Percentiles rank a stretch among this genome's conserved stretches.
phyloP scores from a whole-genome alignment of 2,888 invertebrate species.

The Prionchulus punctatus region DNA sequence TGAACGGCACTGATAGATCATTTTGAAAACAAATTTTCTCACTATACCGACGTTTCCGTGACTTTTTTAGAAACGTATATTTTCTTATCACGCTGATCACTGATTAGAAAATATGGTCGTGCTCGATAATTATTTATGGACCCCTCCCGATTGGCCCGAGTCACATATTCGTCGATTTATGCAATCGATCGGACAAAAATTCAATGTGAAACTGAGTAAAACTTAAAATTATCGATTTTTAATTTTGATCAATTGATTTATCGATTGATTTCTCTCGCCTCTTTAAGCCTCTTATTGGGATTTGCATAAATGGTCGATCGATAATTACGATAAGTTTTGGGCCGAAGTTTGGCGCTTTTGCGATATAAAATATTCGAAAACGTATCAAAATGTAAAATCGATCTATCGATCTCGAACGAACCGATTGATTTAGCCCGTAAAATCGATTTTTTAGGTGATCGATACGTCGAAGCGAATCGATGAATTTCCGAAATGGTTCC shows the following conservation, averaged over 20 bases:
- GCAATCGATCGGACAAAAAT: too few species aligned
- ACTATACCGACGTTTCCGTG: too few species aligned
- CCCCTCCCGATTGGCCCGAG: too few species aligned
- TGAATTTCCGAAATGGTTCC: constrained; percentile 42
- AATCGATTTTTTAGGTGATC: constrained; percentile 29
- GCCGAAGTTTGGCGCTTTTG: constrained; percentile 36
- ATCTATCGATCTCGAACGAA: too few species aligned
- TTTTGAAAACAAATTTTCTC: too few species aligned
- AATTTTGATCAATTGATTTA: background rate
- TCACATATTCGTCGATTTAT: too few species aligned
- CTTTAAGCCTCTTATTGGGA: constrained; percentile 29
- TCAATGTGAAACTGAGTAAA: too few species aligned
- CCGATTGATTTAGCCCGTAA: background rate
- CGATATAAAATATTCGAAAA: constrained; percentile 32
- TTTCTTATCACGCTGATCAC: too few species aligned
- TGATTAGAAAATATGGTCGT: too few species aligned
- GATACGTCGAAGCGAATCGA: constrained; percentile 34
- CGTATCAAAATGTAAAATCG: constrained; percentile 29
- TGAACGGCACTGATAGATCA: too few species aligned
- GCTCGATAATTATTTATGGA: too few species aligned
- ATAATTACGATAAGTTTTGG: constrained; percentile 40
- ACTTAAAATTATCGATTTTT: background rate
- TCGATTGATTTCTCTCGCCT: background rate
- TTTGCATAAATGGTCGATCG: constrained; percentile 40
- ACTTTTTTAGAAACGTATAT: too few species aligned